A percentile compares a stretch with the other conserved stretches of the same genome.
Evolutionary conservation across 1,140 invertebrate species (phyloP).

Genomic region (Capitella teleta): DNA sequence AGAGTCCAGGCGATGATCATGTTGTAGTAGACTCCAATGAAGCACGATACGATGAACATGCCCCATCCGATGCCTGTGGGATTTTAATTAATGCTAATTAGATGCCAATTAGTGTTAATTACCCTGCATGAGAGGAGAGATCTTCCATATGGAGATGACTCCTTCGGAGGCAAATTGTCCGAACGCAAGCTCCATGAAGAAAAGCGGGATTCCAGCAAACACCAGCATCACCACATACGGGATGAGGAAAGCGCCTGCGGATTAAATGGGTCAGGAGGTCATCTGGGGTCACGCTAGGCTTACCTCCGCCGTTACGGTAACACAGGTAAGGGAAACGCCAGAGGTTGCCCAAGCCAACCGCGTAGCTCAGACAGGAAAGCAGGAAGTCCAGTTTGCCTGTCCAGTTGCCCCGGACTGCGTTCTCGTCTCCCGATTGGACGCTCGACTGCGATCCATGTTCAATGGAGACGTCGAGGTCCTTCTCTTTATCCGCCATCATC

Average conservation of each 20-base stretch:
- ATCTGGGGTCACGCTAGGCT: neutral
- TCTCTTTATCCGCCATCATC: too few relatives aligned
- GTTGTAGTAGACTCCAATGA: conserved; percentile 34
- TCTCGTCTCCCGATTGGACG: conserved; percentile 13
- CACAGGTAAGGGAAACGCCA: conserved; percentile 75
- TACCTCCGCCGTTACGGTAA: conserved; percentile 75
- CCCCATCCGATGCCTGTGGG: conserved; percentile 59
- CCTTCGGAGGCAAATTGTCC: conserved; percentile 37
- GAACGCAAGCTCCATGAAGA: conserved; percentile 40
- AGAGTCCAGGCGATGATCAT: conserved; percentile 29
- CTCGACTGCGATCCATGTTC: too few relatives aligned
- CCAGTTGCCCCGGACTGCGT: conserved; percentile 48
- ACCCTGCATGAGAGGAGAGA: conserved; percentile 42
- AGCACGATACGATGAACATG: conserved; percentile 46
- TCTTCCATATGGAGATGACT: conserved; percentile 29
- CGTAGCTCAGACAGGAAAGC: conserved; percentile 37
- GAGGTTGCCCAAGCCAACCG: conserved; percentile 37
- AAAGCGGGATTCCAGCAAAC: conserved; percentile 35
- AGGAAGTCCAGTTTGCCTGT: conserved; percentile 40
- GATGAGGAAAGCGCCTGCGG: conserved; percentile 39
- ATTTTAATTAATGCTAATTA: too few relatives aligned
- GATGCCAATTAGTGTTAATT: too few relatives aligned
- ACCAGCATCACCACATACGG: conserved; percentile 36
- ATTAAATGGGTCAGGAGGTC: neutral
- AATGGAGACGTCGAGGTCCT: too few relatives aligned